Percentiles rank a stretch among this genome's conserved stretches.
Conservation (phyloP, 2,797 vertebrate species). For the Gallinago solitaria region DNA sequence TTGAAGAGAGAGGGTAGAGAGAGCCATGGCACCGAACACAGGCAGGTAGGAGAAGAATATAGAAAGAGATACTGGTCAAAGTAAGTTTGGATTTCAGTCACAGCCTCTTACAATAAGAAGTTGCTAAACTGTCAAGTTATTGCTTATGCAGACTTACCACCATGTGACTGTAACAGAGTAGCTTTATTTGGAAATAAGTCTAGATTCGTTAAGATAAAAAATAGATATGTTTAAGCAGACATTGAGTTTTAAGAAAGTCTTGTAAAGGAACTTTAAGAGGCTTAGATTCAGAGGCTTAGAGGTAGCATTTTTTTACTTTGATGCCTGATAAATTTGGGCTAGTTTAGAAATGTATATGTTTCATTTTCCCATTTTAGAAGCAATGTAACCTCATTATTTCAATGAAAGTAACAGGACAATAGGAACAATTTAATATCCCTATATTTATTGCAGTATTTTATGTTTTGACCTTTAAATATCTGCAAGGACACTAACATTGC, state of each 20-base stretch:
- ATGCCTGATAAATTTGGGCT: neutral
- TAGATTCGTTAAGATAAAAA: neutral
- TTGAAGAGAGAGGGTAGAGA: neutral
- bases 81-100: neutral
- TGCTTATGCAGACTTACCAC: neutral
- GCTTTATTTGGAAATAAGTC: neutral
- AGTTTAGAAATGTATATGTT: neutral
- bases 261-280: neutral
- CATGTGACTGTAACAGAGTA: neutral
- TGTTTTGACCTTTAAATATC: neutral
- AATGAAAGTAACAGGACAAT: neutral
- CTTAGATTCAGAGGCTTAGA: neutral
- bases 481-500: neutral
- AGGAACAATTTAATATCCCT: neutral
- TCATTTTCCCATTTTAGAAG: neutral
- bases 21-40: neutral
- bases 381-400: neutral
- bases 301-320: neutral
- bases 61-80: neutral
- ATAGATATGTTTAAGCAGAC: neutral
- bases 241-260: neutral
- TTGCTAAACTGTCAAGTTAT: neutral
- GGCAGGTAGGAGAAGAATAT: neutral
- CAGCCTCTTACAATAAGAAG: neutral
- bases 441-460: neutral